Conservation (phyloP, 1,140 invertebrate genomes). For the Drosophila tsacasi region DNA sequence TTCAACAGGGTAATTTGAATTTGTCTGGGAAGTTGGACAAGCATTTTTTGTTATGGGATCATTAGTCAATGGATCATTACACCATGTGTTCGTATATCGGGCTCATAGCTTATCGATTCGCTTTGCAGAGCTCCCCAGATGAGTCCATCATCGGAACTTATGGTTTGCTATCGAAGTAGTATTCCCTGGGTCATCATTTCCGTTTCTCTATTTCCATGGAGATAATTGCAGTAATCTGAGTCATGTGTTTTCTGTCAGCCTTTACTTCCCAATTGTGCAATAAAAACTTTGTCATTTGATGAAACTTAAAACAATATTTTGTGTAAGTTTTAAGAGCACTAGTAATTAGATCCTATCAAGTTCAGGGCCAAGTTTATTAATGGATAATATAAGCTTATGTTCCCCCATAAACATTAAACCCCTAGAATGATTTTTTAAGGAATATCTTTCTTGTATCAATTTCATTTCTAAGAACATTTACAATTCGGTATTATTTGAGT, state of each 20-base stretch:
- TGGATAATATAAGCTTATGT: not conserved
- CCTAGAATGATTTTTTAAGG: not conserved
- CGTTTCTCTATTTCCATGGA: slow-evolving; percentile 17
- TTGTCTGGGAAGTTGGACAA: not conserved
- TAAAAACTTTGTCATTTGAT: not conserved
- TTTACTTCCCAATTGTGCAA: not conserved
- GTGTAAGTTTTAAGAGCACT: not conserved
- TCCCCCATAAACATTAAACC: not conserved
- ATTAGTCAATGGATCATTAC: not conserved
- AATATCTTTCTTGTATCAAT: not conserved
- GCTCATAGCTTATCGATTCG: slow-evolving; percentile 4
- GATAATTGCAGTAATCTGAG: slow-evolving; percentile 17
- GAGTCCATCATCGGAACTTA: slow-evolving; percentile 7
- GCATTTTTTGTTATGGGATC: slow-evolving; percentile 6
- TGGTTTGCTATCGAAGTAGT: slow-evolving; percentile 21
- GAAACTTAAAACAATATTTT: not conserved
- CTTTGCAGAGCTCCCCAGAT: slow-evolving; percentile 2
- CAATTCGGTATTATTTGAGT: slow-evolving; percentile 7
- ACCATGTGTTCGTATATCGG: slow-evolving; percentile 11
- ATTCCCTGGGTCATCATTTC: slow-evolving; percentile 12
- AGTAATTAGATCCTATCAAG: not conserved
- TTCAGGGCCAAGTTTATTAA: not conserved
- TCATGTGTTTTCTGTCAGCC: slow-evolving; percentile 4
- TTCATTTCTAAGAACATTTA: slow-evolving; percentile 10
- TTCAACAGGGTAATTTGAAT: slow-evolving; percentile 23